Percentiles rank a stretch among this genome's conserved stretches.
Evolutionary conservation across 2,888 invertebrate genomes (phyloP).

Genomic region (Hoplodrina blanda): DNA sequence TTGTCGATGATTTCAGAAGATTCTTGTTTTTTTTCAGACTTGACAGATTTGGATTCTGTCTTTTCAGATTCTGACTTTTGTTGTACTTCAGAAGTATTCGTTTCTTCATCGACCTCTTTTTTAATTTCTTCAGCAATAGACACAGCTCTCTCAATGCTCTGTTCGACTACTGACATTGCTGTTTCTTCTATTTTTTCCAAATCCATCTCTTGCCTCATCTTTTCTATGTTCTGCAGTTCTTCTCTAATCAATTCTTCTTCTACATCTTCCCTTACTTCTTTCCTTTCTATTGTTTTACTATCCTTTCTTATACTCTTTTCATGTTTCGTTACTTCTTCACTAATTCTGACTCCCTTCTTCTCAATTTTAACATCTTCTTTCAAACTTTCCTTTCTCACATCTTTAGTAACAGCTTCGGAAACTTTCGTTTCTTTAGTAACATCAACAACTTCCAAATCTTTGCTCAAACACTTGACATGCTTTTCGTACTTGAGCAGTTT

Average conservation of each 20-base stretch:
- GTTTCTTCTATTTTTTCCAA: slow-evolving; percentile 79
- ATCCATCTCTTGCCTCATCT: slow-evolving; percentile 73
- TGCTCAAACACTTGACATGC: slow-evolving; percentile 47
- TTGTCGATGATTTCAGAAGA: slow-evolving; percentile 29
- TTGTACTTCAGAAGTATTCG: slow-evolving; percentile 25
- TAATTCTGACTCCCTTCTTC: slow-evolving; percentile 26
- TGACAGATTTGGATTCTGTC: slow-evolving; percentile 32
- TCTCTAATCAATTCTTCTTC: slow-evolving; percentile 63
- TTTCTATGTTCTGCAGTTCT: slow-evolving; percentile 65
- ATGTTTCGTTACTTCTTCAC: slow-evolving; percentile 28
- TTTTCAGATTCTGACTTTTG: slow-evolving; percentile 12
- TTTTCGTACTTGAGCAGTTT: slow-evolving; percentile 46
- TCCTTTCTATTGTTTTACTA: slow-evolving; percentile 43
- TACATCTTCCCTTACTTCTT: slow-evolving; percentile 53
- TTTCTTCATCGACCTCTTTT: slow-evolving; percentile 77
- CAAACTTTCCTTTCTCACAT: slow-evolving; percentile 35
- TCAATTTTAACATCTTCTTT: slow-evolving; percentile 19
- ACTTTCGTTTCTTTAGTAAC: slow-evolving; percentile 46
- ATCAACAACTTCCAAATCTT: slow-evolving; percentile 41
- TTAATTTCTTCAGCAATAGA: slow-evolving; percentile 80
- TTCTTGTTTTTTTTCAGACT: slow-evolving; percentile 38
- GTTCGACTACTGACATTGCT: slow-evolving; percentile 77
- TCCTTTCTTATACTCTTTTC: slow-evolving; percentile 47
- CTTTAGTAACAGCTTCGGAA: slow-evolving; percentile 28
- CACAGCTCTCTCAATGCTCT: slow-evolving; percentile 81